Conservation (phyloP, 1,140 invertebrate genomes). For the Cardiocondyla obscurior region DNA sequence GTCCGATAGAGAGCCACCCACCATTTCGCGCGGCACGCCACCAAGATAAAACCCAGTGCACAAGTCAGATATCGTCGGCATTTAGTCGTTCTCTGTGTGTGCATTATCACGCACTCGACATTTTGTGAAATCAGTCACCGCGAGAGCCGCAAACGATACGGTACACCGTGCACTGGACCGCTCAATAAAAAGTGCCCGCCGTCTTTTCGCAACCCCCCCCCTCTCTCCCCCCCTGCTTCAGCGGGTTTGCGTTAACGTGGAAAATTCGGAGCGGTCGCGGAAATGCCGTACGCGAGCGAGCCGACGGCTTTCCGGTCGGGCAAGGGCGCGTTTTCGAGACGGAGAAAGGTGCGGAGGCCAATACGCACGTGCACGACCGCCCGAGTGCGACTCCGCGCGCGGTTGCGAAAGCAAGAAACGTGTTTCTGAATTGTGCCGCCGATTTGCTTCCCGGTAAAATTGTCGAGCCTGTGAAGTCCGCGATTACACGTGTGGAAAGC, state of each 20-base stretch:
- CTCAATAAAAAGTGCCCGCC: slow-evolving; percentile 65
- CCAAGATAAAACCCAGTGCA: slow-evolving; percentile 76
- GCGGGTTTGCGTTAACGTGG: background rate
- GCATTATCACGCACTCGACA: slow-evolving; percentile 77
- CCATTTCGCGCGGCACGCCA: slow-evolving; percentile 76
- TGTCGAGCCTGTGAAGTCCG: slow-evolving; percentile 3
- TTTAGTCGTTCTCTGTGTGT: slow-evolving; percentile 61
- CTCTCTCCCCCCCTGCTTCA: background rate
- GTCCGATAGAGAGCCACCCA: slow-evolving; percentile 73
- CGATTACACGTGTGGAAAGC: slow-evolving; percentile 1
- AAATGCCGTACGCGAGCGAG: background rate
- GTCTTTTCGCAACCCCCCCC: background rate
- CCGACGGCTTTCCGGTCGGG: background rate
- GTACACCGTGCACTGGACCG: slow-evolving; percentile 62
- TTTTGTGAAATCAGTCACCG: slow-evolving; percentile 80
- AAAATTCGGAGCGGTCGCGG: background rate
- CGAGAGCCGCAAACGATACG: slow-evolving; percentile 68
- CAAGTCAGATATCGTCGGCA: slow-evolving; percentile 73
- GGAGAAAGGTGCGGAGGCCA: slow-evolving; percentile 1
- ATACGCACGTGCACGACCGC: background rate
- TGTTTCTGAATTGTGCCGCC: slow-evolving; percentile 46
- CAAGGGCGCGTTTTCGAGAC: background rate
- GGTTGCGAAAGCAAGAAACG: slow-evolving; percentile 28
- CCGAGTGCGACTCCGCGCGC: background rate
- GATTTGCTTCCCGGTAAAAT: slow-evolving; percentile 33